Conservation (phyloP, 2,888 invertebrate species). For the Agriopis leucophaearia region DNA sequence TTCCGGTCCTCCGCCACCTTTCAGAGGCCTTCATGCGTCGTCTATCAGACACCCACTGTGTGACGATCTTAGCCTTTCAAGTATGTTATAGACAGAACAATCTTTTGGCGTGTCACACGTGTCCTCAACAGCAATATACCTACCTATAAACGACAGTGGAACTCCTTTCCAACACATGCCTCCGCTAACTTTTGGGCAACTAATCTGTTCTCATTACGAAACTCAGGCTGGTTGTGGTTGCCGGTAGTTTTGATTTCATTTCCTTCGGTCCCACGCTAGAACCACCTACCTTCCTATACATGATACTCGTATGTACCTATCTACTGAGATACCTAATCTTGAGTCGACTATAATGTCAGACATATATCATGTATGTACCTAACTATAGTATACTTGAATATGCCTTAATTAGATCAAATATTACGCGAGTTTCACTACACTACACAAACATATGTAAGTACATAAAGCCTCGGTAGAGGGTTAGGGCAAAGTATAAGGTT, state of each 20-base stretch:
- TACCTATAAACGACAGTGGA: constrained; percentile 1
- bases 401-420: constrained; percentile 6
- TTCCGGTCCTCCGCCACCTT: too few species aligned
- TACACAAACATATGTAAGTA: neutral
- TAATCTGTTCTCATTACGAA: constrained; percentile 37
- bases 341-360: neutral
- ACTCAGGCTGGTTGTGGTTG: constrained; percentile 31
- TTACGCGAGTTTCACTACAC: neutral
- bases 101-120: neutral
- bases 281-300: neutral
- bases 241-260: constrained; percentile 35
- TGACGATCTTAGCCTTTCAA: too few species aligned
- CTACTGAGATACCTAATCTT: neutral
- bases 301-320: neutral
- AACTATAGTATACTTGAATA: neutral
- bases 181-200: constrained; percentile 32
- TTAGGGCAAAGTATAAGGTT: constrained; percentile 2
- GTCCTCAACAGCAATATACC: constrained; percentile 5
- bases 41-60: too few species aligned
- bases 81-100: too few species aligned
- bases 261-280: constrained; percentile 17
- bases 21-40: too few species aligned
- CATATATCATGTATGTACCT: neutral
- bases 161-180: constrained; percentile 25
- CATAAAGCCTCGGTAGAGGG: constrained; percentile 1